Evolutionary conservation across 2,888 invertebrate species (phyloP).

Genomic region (Adineta ricciae): DNA sequence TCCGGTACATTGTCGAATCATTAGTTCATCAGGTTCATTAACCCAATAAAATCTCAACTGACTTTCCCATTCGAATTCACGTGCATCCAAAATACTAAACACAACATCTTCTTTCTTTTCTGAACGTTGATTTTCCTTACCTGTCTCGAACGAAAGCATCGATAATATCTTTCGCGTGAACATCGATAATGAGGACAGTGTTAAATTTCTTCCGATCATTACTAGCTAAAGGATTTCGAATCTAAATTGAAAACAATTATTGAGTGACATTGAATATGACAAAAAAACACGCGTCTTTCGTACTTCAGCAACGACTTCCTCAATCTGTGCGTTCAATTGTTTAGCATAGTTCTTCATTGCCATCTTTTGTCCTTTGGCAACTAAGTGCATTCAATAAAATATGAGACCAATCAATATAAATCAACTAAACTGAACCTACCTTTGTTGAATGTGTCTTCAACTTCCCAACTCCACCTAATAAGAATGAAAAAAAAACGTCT

Average conservation of each 20-base stretch:
- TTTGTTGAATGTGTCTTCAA: conserved; percentile 71
- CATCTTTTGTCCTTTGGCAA: conserved; percentile 59
- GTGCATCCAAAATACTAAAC: conserved; percentile 63
- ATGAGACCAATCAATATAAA: too few relatives aligned
- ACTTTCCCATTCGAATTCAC: conserved; percentile 86
- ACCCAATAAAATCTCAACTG: conserved; percentile 84
- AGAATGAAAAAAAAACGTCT: not conserved
- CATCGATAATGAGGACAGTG: conserved; percentile 77
- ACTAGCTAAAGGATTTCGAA: conserved; percentile 61
- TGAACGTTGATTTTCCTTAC: conserved; percentile 35
- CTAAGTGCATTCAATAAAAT: not conserved
- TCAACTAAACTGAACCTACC: not conserved
- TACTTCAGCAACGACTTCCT: conserved; percentile 66
- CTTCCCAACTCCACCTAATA: conserved; percentile 72
- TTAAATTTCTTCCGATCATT: conserved; percentile 79
- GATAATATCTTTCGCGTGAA: conserved; percentile 79
- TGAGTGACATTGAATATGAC: not conserved
- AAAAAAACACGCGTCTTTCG: not conserved
- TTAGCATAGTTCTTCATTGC: conserved; percentile 80
- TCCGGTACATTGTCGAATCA: conserved; percentile 70
- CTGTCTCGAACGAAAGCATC: conserved; percentile 58
- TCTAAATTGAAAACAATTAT: conserved; percentile 41
- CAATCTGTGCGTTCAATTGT: conserved; percentile 69
- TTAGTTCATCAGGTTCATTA: conserved; percentile 66
- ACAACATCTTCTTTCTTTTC: conserved; percentile 51